Percentiles rank a stretch among this genome's conserved stretches.
Evolutionary conservation across 2,113 vertebrate genomes (phyloP).

Genomic region (Zosterops japonicus): DNA sequence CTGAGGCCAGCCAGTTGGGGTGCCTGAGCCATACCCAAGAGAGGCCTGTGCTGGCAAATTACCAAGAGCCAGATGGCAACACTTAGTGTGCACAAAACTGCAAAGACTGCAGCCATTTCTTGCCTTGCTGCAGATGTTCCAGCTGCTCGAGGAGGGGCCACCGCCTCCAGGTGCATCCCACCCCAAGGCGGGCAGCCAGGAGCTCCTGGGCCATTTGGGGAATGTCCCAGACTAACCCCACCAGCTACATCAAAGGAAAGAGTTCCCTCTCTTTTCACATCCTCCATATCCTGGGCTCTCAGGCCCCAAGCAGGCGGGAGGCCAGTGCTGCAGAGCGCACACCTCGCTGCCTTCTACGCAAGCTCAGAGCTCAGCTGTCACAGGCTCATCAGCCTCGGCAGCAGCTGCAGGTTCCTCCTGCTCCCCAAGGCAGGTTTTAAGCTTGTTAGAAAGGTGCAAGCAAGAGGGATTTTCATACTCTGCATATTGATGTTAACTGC

Average conservation of each 20-base stretch:
- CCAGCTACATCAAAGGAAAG: neutral
- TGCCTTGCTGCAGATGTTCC: constrained; percentile 38
- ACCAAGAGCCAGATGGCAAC: constrained; percentile 58
- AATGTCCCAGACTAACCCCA: neutral
- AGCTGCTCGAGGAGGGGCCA: neutral
- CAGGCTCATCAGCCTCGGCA: neutral
- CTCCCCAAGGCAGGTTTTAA: constrained; percentile 29
- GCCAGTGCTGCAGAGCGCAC: neutral
- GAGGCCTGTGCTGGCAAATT: constrained; percentile 28
- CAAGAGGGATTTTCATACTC: constrained; percentile 42
- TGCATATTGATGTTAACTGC: constrained; percentile 49
- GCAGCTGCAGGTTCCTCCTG: neutral
- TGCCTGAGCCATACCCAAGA: neutral
- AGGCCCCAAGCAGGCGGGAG: neutral
- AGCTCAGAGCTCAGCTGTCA: constrained; percentile 21
- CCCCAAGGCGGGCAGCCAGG: neutral
- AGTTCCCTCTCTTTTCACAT: neutral
- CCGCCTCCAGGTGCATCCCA: neutral
- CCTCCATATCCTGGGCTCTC: neutral
- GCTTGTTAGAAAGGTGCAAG: constrained; percentile 46
- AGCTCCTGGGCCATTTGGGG: neutral
- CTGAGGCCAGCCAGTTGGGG: neutral
- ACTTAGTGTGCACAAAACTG: constrained; percentile 30
- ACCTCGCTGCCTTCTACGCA: neutral
- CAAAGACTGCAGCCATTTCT: constrained; percentile 11